These are phyloP conservation scores for Astropecten irregularis DNA, from an alignment of 53 echinoderm and acorn worm genomes.

Conservation along the genomic window DNA sequence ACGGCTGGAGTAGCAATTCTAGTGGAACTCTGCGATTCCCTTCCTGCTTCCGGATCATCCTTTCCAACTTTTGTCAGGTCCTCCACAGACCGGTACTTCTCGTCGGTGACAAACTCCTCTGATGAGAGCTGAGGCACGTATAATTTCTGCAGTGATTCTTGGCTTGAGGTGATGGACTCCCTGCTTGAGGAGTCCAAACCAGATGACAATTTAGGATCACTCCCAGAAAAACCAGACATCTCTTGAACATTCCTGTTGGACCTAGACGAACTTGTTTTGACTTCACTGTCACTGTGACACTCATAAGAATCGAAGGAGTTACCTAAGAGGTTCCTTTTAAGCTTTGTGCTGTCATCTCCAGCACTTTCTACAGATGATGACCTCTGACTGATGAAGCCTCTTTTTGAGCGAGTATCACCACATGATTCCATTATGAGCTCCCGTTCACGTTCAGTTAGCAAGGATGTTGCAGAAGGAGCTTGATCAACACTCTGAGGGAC, in stretches of 20 bases:
- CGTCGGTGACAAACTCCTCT: conserved; percentile 63
- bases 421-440: conserved; percentile 26
- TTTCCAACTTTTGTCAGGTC: conserved; percentile 87
- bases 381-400: background rate
- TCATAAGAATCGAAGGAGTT: conserved; percentile 52
- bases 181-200: conserved; percentile 8
- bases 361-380: conserved; percentile 7
- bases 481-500: background rate
- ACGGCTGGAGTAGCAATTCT: conserved; percentile 43
- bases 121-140: conserved; percentile 35
- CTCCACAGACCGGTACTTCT: conserved; percentile 90
- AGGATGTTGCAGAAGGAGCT: background rate
- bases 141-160: conserved; percentile 38
- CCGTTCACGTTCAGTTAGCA: conserved; percentile 28
- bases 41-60: conserved; percentile 20
- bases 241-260: conserved; percentile 27
- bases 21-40: background rate
- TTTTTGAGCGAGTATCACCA: conserved; percentile 16
- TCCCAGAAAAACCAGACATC: conserved; percentile 18
- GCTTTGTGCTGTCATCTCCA: too few species aligned
- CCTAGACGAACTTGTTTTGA: conserved; percentile 51
- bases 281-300: conserved; percentile 93
- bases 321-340: background rate
- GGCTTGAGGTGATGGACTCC: conserved; percentile 6
- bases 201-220: conserved; percentile 20